Conservation (phyloP, 2,888 invertebrate species). For the Drosophila diplacantha region DNA sequence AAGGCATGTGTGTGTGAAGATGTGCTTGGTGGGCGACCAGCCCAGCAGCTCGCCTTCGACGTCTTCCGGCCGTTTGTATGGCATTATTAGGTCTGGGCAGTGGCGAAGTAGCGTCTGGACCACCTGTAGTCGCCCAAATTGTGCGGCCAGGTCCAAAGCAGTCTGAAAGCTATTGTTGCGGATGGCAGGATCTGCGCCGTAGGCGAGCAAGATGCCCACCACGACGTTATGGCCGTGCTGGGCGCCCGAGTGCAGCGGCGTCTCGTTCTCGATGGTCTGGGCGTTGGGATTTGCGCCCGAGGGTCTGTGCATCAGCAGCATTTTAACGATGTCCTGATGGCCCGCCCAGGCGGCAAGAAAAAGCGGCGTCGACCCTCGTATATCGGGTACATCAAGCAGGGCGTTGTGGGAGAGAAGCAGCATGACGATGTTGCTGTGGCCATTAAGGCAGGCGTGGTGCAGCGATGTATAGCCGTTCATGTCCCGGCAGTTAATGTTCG, state of each 20-base stretch:
- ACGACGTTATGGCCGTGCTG: slow-evolving; percentile 94
- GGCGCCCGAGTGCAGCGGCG: slow-evolving; percentile 93
- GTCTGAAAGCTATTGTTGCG: slow-evolving; percentile 93
- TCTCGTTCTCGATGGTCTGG: slow-evolving; percentile 85
- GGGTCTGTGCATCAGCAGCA: slow-evolving; percentile 88
- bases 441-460: slow-evolving; percentile 95
- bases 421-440: slow-evolving; percentile 92
- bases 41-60: slow-evolving; percentile 31
- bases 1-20: slow-evolving; percentile 87
- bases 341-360: slow-evolving; percentile 97
- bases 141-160: slow-evolving; percentile 94
- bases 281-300: slow-evolving; percentile 89
- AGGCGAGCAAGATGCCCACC: slow-evolving; percentile 88
- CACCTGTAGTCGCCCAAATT: slow-evolving; percentile 89
- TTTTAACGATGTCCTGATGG: slow-evolving; percentile 89
- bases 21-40: slow-evolving; percentile 63
- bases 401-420: slow-evolving; percentile 87
- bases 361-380: slow-evolving; percentile 94
- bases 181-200: slow-evolving; percentile 91
- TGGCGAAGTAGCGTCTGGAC: slow-evolving; percentile 90
- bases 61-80: slow-evolving; percentile 36
- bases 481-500: slow-evolving; percentile 94
- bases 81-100: slow-evolving; percentile 86
- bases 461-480: slow-evolving; percentile 94
- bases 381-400: slow-evolving; percentile 90